Evolutionary conservation across 2,113 vertebrate genomes (phyloP).

Genomic region (Myrmecophaga tridactyla): DNA sequence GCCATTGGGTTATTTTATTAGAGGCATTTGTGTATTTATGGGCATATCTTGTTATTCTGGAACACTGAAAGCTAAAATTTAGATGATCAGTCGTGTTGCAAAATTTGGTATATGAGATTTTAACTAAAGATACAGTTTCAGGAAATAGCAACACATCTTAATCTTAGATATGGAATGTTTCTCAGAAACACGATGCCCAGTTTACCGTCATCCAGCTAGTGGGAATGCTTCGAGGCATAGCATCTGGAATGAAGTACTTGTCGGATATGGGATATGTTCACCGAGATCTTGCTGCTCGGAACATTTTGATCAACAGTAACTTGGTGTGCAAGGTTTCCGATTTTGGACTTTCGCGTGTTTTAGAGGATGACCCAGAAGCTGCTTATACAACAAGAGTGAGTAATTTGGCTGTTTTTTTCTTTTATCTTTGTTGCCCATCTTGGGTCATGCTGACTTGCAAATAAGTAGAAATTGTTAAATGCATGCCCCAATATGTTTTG

Average conservation of each 20-base stretch:
- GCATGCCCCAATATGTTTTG: background rate
- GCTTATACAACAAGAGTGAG: slow-evolving; percentile 89
- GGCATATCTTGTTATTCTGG: background rate
- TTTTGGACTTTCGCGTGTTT: slow-evolving; percentile 95
- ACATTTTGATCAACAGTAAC: slow-evolving; percentile 96
- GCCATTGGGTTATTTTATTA: background rate
- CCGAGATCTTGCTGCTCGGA: slow-evolving; percentile 90
- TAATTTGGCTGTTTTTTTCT: background rate
- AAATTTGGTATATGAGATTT: background rate
- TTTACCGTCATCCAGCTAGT: slow-evolving; percentile 96
- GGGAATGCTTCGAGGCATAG: slow-evolving; percentile 93
- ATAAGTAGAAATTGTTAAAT: background rate
- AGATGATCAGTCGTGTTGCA: background rate
- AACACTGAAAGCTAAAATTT: background rate
- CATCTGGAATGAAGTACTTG: slow-evolving; percentile 92
- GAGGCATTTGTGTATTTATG: background rate
- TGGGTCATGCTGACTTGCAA: background rate
- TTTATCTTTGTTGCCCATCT: background rate
- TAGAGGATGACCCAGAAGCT: slow-evolving; percentile 92
- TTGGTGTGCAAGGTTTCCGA: slow-evolving; percentile 98
- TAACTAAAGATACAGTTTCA: background rate
- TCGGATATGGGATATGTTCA: slow-evolving; percentile 94
- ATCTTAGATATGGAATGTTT: slow-evolving; percentile 67
- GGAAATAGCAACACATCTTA: background rate
- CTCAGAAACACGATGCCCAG: slow-evolving; percentile 97